Evolutionary conservation across 2,888 invertebrate genomes (phyloP).

Genomic region (Lysandra coridon): DNA sequence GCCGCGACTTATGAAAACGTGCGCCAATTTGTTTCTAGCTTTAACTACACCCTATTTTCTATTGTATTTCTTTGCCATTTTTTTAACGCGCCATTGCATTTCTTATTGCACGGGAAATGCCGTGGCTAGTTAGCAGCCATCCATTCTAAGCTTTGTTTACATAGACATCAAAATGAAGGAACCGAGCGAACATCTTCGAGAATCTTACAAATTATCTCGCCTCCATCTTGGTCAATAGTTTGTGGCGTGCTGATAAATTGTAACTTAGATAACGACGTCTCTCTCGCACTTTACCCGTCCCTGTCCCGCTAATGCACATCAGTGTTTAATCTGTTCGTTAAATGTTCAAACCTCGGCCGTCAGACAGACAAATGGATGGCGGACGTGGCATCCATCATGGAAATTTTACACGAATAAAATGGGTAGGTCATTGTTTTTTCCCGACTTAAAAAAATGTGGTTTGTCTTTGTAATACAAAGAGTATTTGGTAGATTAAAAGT

Average conservation of each 20-base stretch:
- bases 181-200: background rate
- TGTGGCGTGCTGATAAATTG: background rate
- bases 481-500: no score
- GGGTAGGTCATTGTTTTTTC: background rate
- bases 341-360: constrained; percentile 5
- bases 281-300: constrained; percentile 4
- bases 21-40: no score
- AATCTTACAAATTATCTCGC: background rate
- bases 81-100: no score
- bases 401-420: background rate
- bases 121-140: no score
- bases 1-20: no score
- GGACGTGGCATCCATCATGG: constrained; percentile 1
- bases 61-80: no score
- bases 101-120: no score
- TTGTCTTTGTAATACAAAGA: no score
- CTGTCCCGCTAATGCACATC: background rate
- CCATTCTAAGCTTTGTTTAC: no score
- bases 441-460: no score
- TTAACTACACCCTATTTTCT: no score
- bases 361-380: background rate
- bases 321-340: background rate
- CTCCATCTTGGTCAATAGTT: background rate
- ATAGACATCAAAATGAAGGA: no score
- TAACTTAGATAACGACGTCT: background rate